Conservation (phyloP, 1,140 invertebrate genomes). For the Babylonia areolata region DNA sequence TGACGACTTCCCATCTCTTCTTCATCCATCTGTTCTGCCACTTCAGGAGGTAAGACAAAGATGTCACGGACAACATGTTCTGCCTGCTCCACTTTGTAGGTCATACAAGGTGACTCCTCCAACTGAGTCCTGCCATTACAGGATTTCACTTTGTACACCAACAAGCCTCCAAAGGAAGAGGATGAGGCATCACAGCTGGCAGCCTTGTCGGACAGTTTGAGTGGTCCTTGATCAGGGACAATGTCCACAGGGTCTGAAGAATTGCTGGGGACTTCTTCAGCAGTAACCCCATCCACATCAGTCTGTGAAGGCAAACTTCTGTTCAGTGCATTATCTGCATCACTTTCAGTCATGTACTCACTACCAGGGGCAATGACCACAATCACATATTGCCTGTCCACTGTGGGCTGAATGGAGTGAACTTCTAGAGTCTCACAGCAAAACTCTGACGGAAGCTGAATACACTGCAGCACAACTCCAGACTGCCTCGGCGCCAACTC, state of each 20-base stretch:
- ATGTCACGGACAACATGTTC: conserved; percentile 59
- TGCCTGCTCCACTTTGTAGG: conserved; percentile 47
- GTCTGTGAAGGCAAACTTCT: neutral
- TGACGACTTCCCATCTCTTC: conserved; percentile 22
- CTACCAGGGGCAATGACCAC: conserved; percentile 59
- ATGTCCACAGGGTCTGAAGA: conserved; percentile 21
- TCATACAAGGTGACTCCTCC: conserved; percentile 65
- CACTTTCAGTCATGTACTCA: conserved; percentile 16
- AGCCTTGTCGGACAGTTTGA: neutral
- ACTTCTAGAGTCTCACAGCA: conserved; percentile 62
- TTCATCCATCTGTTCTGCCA: conserved; percentile 52
- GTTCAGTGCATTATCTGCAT: neutral
- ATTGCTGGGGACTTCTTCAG: neutral
- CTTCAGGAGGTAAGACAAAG: conserved; percentile 66
- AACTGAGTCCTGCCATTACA: conserved; percentile 63
- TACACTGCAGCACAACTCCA: conserved; percentile 68
- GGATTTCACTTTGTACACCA: conserved; percentile 72
- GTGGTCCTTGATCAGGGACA: neutral
- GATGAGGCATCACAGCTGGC: neutral
- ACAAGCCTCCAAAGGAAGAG: conserved; percentile 66
- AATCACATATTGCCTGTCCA: conserved; percentile 68
- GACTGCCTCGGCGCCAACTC: conserved; percentile 37
- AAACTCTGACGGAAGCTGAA: conserved; percentile 66
- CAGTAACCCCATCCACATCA: neutral
- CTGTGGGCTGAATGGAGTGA: conserved; percentile 61